Evolutionary conservation across 1,140 invertebrate genomes (phyloP), one percentile per base, ranked within the genome.

Genomic region (Ephestia elutella): DNA sequence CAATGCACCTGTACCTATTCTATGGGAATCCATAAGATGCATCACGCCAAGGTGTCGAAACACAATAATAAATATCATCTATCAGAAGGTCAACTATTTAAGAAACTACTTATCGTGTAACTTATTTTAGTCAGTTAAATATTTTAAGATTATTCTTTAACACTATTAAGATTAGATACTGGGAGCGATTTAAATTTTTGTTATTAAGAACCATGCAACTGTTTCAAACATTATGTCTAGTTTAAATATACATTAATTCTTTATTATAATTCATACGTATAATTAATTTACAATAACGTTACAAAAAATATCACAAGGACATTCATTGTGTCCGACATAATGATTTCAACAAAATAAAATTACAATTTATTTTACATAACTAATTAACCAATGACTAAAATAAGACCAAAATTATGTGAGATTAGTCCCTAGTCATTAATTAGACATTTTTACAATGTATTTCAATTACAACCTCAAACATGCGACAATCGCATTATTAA

Each of bases 41-140:
- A 15, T 44, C 10, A 15, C 10, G 38, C 20, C 13, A 18, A 7
- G 32, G 13, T 58, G n/a, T 13, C 48, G n/a, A 49, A 51, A 71
- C 63, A 66, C 49, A 65, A 73, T 58, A 57, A 59, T 59, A 62
- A 65, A 65, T 63, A 63, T 54, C 19, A 54, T 25, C 59, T 51
- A 56, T 60, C 53, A 57, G 58, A 65, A 65, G 56, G 56, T 63
- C 55, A 17, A 54, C 60, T 66, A 66, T 51, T 32, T n/a, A 53
- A 38, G 30, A 35, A 20, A 35, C 49, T 58, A 58, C 56, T 51
- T 57, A 57, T 25, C n/a, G 11, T n/a, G 9, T 58, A 57, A 55
- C 63, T 68, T 68, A 68, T 21, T 3, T 54, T 68, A 68, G 21
- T 62, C 60, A 62, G 60, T 68, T 68, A 68, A 65, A 65, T 65